Evolutionary conservation across 2,113 vertebrate species (phyloP), one percentile per base, ranked within the genome.

Genomic region (Ophiodon elongatus): DNA sequence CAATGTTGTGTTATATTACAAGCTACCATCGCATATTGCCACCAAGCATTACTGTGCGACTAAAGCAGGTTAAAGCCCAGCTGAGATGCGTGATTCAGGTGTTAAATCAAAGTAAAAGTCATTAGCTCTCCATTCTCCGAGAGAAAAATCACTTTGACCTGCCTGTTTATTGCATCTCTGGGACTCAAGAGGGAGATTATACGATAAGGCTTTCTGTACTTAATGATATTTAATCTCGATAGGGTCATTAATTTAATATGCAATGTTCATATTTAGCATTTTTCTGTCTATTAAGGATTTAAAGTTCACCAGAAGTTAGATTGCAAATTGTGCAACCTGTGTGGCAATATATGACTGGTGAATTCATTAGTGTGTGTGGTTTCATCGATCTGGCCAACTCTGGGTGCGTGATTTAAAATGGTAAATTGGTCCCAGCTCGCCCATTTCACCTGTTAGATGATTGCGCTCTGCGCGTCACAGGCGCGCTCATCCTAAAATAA

Each of bases 361-460:
- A 71, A 65, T 63, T 31, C 25, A 69, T 62, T 47, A 43, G 1
- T n/a, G 7, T 27, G 47, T 5, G 54, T 57, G 54, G 56, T 59
- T 29, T 59, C 25, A 59, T 7, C 57, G 27, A 59, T 59, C 25
- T n/a, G 45, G 45, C 45, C 17, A 47, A 47, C n/a, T 47, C 17
- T 47, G 56, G 33, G 21, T 72, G 62, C 85, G 65, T 70, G 82
- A 71, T 35, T 82, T 80, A 25, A 57, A 78, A 66, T n/a, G 29
- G 66, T 3, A 83, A 76, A 87, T 74, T 74, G 87, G 60, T 85
- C 80, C 85, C 86, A 81, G 52, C 64, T 80, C 59, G 33, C 63
- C 75, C 54, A 66, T 90, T 77, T 63, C 75, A 90, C 82, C 80
- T 79, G 80, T 82, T 65, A 74, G 79, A 84, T 80, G 68, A 80